These are phyloP conservation scores for Leptinotarsa lineolata DNA, from an alignment of 1,140 invertebrate species.

Conservation along the genomic window DNA sequence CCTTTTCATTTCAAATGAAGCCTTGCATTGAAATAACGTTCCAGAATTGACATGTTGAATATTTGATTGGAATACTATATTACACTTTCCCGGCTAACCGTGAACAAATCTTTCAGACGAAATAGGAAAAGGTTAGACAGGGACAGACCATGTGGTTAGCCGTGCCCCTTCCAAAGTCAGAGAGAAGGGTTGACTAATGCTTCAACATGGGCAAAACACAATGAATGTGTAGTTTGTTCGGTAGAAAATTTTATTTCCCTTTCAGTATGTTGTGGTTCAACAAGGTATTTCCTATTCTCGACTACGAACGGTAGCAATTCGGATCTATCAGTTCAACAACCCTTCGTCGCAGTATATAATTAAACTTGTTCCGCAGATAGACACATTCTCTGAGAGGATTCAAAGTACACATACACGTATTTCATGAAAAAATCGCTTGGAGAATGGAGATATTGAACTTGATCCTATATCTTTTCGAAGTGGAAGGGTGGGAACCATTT, in stretches of 20 bases:
- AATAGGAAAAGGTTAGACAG: conserved; percentile 16
- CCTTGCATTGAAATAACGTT: no score
- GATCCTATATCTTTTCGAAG: no score
- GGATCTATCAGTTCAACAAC: neutral
- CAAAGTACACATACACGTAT: no score
- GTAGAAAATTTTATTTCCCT: conserved; percentile 17
- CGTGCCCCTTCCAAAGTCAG: conserved; percentile 14
- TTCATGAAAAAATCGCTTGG: no score
- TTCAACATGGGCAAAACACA: conserved; percentile 1
- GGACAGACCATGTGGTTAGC: conserved; percentile 19
- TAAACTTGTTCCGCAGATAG: no score
- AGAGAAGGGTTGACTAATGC: conserved; percentile 24
- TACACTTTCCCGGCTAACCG: neutral
- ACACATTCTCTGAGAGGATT: no score
- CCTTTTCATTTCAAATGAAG: no score
- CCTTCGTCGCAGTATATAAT: neutral
- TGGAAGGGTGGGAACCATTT: no score
- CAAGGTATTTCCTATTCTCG: conserved; percentile 21
- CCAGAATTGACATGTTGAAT: neutral
- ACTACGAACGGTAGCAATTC: neutral
- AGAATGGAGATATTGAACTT: no score
- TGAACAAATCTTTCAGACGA: conserved; percentile 5
- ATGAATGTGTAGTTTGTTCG: conserved; percentile 14
- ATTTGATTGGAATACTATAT: neutral
- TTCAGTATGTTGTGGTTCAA: conserved; percentile 19